These are phyloP conservation scores for Sander vitreus DNA, from an alignment of 2,113 vertebrate genomes.

Conservation along the genomic window DNA sequence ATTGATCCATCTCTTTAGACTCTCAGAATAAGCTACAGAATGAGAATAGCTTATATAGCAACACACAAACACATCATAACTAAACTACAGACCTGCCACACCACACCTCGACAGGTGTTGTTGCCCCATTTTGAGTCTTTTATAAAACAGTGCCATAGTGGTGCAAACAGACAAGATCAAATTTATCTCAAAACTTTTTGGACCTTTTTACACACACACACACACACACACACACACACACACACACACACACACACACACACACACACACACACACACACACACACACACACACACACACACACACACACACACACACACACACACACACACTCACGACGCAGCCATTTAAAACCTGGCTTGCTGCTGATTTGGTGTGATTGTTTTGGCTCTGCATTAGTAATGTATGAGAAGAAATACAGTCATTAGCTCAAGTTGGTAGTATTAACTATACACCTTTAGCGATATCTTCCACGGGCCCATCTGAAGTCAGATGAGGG, in stretches of 20 bases:
- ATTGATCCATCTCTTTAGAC: slow-evolving; percentile 56
- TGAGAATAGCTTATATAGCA: slow-evolving; percentile 13
- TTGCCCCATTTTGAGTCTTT: slow-evolving; percentile 14
- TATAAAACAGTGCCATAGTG: background rate
- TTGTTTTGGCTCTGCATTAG: background rate
- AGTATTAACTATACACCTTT: background rate
- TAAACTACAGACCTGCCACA: background rate
- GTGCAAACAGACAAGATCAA: slow-evolving; percentile 7
- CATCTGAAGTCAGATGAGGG: background rate
- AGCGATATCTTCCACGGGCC: background rate
- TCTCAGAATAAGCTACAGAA: slow-evolving; percentile 43
- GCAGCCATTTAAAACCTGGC: background rate
- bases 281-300: background rate
- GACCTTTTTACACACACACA: slow-evolving; percentile 4
- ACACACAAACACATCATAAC: slow-evolving; percentile 1
- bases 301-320: background rate
- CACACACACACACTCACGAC: background rate
- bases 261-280: too few relatives aligned
- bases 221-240: too few relatives aligned
- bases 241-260: slow-evolving; percentile 1
- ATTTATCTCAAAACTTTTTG: slow-evolving; percentile 14
- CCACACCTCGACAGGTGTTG: background rate
- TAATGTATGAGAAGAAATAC: background rate
- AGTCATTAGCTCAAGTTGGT: slow-evolving; percentile 14
- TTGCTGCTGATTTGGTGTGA: background rate